Evolutionary conservation across 1,140 invertebrate species (phyloP), one percentile per base, ranked within the genome.

Genomic region (Stegodyphus mimosarum): DNA sequence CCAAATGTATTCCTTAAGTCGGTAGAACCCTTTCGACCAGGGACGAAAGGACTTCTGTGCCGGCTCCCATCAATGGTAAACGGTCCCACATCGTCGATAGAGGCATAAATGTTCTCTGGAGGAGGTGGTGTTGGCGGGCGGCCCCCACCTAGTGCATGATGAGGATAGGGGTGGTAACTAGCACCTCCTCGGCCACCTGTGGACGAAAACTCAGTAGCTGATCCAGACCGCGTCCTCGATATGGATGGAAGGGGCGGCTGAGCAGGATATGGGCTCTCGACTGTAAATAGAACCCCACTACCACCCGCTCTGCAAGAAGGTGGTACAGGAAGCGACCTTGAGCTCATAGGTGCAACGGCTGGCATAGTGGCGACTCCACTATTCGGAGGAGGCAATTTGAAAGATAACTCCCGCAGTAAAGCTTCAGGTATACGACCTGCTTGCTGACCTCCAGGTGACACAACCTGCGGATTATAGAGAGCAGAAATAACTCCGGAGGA

Each of bases 1-100:
- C 85, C 76, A 18, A 80, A 80, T 49, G 85, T 80, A 67, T 79
- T 86, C 71, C 76, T 74, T 33, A 64, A 67, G 5, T 80, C 85
- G 1, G 55, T 52, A 5, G 74, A 77, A 6, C 70, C 64, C 67
- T 86, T 86, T 7, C 77, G n/a, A 7, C 50, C 60, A 2, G 66
- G 74, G 4, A 53, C 50, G 13, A 71, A 78, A 11, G 83, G 72
- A n/a, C 76, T 67, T 15, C 84, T 53, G 53, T 86, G 77, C 55
- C 84, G 55, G 51, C 77, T 78, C 11, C 86, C 86, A 17, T 87
- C 86, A 48, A 87, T 87, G 6, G 86, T 87, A 66, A 72, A 87
- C 49, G 78, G 86, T 60, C 86, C 87, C 10, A 87, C 87, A n/a
- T 87, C 87, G 33, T 87, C 87, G 13, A 87, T 83, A 10, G 87